These are phyloP conservation scores for Agrochola lota DNA, from an alignment of 2,888 invertebrate genomes.

Conservation along the genomic window DNA sequence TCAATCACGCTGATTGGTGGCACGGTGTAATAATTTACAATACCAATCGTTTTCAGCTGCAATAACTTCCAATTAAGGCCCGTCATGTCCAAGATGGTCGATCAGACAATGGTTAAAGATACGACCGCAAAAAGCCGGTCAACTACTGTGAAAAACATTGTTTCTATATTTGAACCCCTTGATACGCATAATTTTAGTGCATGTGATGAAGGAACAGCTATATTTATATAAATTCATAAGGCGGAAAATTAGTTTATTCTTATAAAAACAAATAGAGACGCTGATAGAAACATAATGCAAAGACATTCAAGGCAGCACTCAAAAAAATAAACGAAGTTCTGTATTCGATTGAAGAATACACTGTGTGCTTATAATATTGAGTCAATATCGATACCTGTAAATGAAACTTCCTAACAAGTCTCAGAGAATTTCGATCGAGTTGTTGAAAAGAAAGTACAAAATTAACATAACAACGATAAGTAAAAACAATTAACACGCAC, in stretches of 20 bases:
- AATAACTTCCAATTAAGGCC: slow-evolving; percentile 86
- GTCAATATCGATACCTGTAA: slow-evolving; percentile 45
- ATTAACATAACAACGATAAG: slow-evolving; percentile 83
- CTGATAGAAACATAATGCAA: background rate
- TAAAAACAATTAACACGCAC: slow-evolving; percentile 83
- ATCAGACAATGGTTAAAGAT: slow-evolving; percentile 70
- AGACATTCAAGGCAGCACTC: background rate
- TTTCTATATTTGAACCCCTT: slow-evolving; percentile 23
- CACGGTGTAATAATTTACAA: slow-evolving; percentile 80
- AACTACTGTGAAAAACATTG: slow-evolving; percentile 44
- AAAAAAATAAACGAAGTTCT: background rate
- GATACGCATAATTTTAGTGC: background rate
- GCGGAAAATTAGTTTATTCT: background rate
- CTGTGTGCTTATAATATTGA: slow-evolving; percentile 23
- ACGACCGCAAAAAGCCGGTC: slow-evolving; percentile 69
- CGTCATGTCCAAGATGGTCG: slow-evolving; percentile 71
- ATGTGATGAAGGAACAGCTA: background rate
- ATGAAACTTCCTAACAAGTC: slow-evolving; percentile 59
- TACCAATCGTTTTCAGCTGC: slow-evolving; percentile 77
- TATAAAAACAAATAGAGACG: background rate
- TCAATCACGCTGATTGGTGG: slow-evolving; percentile 84
- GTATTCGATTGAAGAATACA: slow-evolving; percentile 10
- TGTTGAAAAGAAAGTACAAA: slow-evolving; percentile 68
- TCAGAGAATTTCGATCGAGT: slow-evolving; percentile 67
- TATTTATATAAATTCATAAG: background rate